These are phyloP conservation scores for Garra rufa DNA, from an alignment of 2,113 vertebrate species.

Conservation along the genomic window DNA sequence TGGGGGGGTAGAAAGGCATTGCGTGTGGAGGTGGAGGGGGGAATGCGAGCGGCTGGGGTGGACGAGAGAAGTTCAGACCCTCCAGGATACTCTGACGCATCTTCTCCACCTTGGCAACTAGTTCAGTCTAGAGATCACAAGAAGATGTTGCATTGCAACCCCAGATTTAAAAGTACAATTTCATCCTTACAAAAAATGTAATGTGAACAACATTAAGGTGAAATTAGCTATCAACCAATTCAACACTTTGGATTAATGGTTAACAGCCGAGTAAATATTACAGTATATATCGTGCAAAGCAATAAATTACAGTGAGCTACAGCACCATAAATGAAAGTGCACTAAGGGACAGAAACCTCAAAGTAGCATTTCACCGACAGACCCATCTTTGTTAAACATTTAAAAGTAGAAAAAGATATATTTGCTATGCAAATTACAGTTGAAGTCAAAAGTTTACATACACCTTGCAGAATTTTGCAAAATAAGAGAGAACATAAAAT, in stretches of 20 bases:
- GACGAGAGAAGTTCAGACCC: slow-evolving; percentile 90
- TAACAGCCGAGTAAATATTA: neutral
- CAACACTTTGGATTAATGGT: neutral
- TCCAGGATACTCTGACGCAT: slow-evolving; percentile 97
- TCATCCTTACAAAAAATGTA: too few relatives aligned
- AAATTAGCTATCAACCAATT: too few relatives aligned
- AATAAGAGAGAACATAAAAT: too few relatives aligned
- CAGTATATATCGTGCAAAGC: neutral
- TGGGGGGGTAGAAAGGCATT: slow-evolving; percentile 90
- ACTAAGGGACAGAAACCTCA: neutral
- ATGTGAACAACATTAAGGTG: too few relatives aligned
- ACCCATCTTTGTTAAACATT: neutral
- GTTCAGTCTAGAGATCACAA: slow-evolving; percentile 79
- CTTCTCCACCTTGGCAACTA: slow-evolving; percentile 92
- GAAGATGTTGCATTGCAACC: neutral
- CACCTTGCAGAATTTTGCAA: too few relatives aligned
- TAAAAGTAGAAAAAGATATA: neutral
- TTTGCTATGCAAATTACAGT: neutral
- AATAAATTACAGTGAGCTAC: neutral
- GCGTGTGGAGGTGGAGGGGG: slow-evolving; percentile 82
- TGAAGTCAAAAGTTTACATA: too few relatives aligned
- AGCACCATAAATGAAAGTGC: neutral
- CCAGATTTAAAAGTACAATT: neutral
- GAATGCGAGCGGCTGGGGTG: slow-evolving; percentile 86
- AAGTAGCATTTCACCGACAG: neutral